Evolutionary conservation across 2,797 vertebrate genomes (phyloP).

Genomic region (Sebastolobus altivelis): DNA sequence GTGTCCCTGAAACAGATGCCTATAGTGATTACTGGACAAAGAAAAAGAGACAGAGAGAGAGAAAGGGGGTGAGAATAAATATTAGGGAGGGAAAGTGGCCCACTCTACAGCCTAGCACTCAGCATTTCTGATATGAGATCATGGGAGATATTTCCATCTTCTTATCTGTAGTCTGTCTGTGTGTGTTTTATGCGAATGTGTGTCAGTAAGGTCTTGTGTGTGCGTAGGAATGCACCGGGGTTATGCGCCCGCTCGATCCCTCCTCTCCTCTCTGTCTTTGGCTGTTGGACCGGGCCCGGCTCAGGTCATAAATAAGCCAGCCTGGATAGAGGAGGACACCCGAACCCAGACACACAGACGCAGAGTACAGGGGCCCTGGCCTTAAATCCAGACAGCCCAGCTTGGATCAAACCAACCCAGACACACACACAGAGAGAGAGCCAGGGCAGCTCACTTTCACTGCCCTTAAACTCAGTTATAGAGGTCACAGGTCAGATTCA

Average conservation of each 20-base stretch:
- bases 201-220: slow-evolving; percentile 52
- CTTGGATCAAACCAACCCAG: slow-evolving; percentile 47
- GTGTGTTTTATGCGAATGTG: slow-evolving; percentile 44
- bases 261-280: slow-evolving; percentile 51
- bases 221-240: slow-evolving; percentile 56
- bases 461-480: slow-evolving; percentile 54
- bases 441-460: slow-evolving; percentile 51
- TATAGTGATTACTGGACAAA: not conserved
- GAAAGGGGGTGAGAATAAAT: not conserved
- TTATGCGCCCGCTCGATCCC: slow-evolving; percentile 37
- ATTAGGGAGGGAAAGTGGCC: slow-evolving; percentile 33
- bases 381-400: slow-evolving; percentile 61
- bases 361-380: slow-evolving; percentile 50
- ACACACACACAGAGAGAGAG: slow-evolving; percentile 7
- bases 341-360: slow-evolving; percentile 67
- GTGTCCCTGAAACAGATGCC: not conserved
- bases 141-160: slow-evolving; percentile 66
- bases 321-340: slow-evolving; percentile 68
- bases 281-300: slow-evolving; percentile 53
- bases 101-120: slow-evolving; percentile 26
- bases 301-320: slow-evolving; percentile 79
- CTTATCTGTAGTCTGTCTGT: slow-evolving; percentile 63
- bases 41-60: not conserved
- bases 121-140: slow-evolving; percentile 58
- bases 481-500: slow-evolving; percentile 63